phyloP scores from a whole-genome alignment of 2,888 invertebrate species.

The Allacma fusca region DNA sequence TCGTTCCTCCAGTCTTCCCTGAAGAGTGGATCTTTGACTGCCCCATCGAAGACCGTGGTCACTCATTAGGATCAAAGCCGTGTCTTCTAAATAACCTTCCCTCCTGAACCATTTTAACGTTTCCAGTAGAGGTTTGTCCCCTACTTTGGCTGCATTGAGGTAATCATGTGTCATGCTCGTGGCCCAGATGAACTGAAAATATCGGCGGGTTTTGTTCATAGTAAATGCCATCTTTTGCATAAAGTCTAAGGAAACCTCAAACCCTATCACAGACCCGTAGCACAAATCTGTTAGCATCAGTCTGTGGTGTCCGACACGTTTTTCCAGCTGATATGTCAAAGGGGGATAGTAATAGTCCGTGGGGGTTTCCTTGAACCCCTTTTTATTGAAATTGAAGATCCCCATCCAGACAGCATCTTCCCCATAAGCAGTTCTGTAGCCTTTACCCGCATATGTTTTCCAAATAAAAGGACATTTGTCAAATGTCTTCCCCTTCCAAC shows the following conservation, averaged over 20 bases:
- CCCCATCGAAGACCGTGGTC: constrained; percentile 93
- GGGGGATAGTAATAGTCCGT: constrained; percentile 86
- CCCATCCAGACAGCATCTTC: constrained; percentile 84
- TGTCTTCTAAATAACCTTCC: constrained; percentile 71
- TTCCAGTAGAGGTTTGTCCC: constrained; percentile 73
- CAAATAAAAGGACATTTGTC: constrained; percentile 40
- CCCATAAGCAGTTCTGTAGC: constrained; percentile 68
- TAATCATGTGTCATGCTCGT: constrained; percentile 84
- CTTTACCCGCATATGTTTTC: constrained; percentile 7
- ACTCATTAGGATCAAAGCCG: constrained; percentile 77
- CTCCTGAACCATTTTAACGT: constrained; percentile 70
- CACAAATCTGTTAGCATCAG: constrained; percentile 75
- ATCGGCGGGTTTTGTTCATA: constrained; percentile 68
- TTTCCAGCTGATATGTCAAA: constrained; percentile 72
- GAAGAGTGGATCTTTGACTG: constrained; percentile 80
- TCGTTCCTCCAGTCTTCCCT: constrained; percentile 81
- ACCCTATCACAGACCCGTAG: constrained; percentile 70
- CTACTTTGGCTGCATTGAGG: constrained; percentile 77
- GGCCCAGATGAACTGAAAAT: constrained; percentile 87
- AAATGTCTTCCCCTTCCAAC: constrained; percentile 24
- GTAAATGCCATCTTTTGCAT: constrained; percentile 71
- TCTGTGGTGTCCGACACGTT: constrained; percentile 72
- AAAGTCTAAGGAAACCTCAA: constrained; percentile 78
- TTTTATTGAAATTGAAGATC: constrained; percentile 77
- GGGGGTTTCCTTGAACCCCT: constrained; percentile 78